These are phyloP conservation scores for Fopius arisanus DNA, from an alignment of 1,140 invertebrate species.

Conservation along the genomic window DNA sequence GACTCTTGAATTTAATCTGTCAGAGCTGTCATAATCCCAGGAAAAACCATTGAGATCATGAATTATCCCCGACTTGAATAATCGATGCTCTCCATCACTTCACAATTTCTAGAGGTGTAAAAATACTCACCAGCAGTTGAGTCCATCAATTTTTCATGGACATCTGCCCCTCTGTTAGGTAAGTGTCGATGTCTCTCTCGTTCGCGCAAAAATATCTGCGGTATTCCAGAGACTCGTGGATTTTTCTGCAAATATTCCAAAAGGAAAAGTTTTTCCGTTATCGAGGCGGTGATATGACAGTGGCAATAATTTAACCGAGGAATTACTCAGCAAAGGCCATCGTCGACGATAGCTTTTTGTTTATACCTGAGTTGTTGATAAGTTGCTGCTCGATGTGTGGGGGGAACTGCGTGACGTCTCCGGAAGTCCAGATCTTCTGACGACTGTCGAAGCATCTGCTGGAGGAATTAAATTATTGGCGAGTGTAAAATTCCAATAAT, in stretches of 20 bases:
- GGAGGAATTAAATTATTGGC: no score
- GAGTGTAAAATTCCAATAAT: no score
- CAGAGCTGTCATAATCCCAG: neutral
- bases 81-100: neutral
- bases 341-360: neutral
- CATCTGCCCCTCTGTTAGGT: conserved; percentile 68
- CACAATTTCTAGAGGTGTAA: neutral
- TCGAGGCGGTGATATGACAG: neutral
- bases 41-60: neutral
- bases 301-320: neutral
- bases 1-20: no score
- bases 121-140: neutral
- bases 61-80: neutral
- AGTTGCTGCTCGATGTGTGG: neutral
- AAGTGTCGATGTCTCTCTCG: conserved; percentile 74
- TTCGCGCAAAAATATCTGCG: conserved; percentile 44
- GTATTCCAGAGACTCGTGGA: conserved; percentile 31
- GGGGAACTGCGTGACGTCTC: neutral
- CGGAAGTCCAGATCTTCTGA: neutral
- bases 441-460: neutral
- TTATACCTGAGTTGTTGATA: neutral
- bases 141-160: conserved; percentile 49
- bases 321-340: neutral
- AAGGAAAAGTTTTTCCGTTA: conserved; percentile 4
- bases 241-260: conserved; percentile 37